Conservation (phyloP, 2,888 invertebrate genomes). For the Apamea monoglypha region DNA sequence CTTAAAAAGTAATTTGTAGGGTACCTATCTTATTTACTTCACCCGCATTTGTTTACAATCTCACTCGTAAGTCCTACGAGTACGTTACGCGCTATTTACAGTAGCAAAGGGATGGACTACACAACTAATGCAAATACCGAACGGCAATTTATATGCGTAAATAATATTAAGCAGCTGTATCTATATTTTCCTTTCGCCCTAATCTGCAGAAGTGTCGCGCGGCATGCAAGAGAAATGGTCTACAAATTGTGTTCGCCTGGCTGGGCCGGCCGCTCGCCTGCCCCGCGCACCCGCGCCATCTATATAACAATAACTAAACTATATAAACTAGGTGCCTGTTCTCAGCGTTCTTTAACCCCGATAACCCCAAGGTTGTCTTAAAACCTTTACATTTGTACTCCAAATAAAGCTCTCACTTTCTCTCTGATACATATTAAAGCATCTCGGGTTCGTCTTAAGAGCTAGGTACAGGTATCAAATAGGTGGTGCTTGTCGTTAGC, state of each 20-base stretch:
- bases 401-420: constrained; percentile 43
- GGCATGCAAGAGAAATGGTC: constrained; percentile 84
- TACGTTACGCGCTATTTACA: constrained; percentile 3
- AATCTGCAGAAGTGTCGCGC: constrained; percentile 82
- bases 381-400: constrained; percentile 43
- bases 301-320: constrained; percentile 62
- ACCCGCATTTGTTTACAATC: constrained; percentile 6
- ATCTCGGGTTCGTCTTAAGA: constrained; percentile 17
- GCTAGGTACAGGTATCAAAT: constrained; percentile 30
- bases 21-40: not conserved
- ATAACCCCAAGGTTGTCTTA: constrained; percentile 50
- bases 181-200: constrained; percentile 76
- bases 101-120: constrained; percentile 9
- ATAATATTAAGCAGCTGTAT: constrained; percentile 66
- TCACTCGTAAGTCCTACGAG: not conserved
- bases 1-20: not conserved
- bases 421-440: constrained; percentile 37
- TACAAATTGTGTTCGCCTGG: constrained; percentile 85
- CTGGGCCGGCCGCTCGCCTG: constrained; percentile 71
- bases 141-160: constrained; percentile 41
- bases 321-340: constrained; percentile 52
- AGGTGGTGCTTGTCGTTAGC: constrained; percentile 14
- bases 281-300: constrained; percentile 66
- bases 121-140: constrained; percentile 35
- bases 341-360: constrained; percentile 51